phyloP scores from a whole-genome alignment of 2,888 invertebrate genomes.

The Chaetogeoica ovagalla region DNA sequence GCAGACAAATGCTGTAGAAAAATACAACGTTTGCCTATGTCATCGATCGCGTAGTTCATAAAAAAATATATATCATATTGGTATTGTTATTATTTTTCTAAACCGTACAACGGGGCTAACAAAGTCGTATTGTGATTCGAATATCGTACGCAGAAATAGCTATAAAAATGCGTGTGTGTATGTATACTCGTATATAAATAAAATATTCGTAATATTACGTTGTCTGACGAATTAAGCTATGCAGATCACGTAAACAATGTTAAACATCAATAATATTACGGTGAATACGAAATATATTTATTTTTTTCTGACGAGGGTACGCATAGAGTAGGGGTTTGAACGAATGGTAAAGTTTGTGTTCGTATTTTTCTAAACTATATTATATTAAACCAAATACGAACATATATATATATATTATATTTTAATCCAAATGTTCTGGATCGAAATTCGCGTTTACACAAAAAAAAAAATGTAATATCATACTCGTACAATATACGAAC shows the following conservation, averaged over 20 bases:
- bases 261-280: slow-evolving; percentile 36
- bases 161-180: neutral
- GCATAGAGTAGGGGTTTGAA: too few relatives aligned
- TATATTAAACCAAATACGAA: too few relatives aligned
- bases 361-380: slow-evolving; percentile 8
- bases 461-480: too few relatives aligned
- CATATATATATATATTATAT: neutral
- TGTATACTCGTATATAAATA: neutral
- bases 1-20: neutral
- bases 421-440: too few relatives aligned
- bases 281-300: slow-evolving; percentile 19
- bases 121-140: slow-evolving; percentile 28
- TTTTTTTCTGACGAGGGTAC: neutral
- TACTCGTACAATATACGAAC: too few relatives aligned
- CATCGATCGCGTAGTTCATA: neutral
- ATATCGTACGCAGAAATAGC: neutral
- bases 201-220: slow-evolving; percentile 37
- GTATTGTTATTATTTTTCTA: too few relatives aligned
- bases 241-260: slow-evolving; percentile 35
- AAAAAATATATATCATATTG: neutral
- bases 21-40: neutral
- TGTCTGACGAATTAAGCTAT: slow-evolving; percentile 32
- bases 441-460: too few relatives aligned
- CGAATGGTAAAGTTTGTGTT: slow-evolving; percentile 7
- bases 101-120: neutral